phyloP scores from a whole-genome alignment of 1,140 invertebrate genomes.

The Nebria ingens region DNA sequence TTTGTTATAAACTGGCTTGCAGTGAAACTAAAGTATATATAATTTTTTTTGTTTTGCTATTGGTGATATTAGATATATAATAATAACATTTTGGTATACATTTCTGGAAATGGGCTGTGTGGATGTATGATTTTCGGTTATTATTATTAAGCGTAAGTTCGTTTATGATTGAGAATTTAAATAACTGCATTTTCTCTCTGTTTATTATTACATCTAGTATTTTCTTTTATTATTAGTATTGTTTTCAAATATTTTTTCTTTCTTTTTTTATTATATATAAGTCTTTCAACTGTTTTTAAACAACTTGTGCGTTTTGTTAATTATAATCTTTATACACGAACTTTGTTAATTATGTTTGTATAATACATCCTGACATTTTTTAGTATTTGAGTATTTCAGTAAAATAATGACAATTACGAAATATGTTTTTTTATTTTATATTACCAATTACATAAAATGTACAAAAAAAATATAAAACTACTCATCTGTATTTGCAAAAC shows the following conservation, averaged over 20 bases:
- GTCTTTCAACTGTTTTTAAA: neutral
- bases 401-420: too few species aligned
- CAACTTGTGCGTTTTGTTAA: conserved; percentile 3
- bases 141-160: neutral
- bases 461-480: too few species aligned
- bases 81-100: conserved; percentile 9
- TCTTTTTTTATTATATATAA: neutral
- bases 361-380: conserved; percentile 15
- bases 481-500: too few species aligned
- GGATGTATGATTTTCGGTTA: neutral
- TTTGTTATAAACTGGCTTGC: neutral
- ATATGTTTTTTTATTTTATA: too few species aligned
- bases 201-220: neutral
- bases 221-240: too few species aligned
- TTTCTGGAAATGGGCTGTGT: conserved; percentile 7
- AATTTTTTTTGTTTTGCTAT: neutral
- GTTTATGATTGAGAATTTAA: neutral
- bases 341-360: neutral
- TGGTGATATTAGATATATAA: conserved; percentile 7
- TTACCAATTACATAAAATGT: conserved; percentile 12
- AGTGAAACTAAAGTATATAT: neutral
- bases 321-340: conserved; percentile 9
- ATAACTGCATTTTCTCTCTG: neutral
- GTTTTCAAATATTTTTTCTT: neutral
- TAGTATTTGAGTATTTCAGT: conserved; percentile 12